Conservation (phyloP, 2,113 vertebrate genomes). For the Passer montanus region DNA sequence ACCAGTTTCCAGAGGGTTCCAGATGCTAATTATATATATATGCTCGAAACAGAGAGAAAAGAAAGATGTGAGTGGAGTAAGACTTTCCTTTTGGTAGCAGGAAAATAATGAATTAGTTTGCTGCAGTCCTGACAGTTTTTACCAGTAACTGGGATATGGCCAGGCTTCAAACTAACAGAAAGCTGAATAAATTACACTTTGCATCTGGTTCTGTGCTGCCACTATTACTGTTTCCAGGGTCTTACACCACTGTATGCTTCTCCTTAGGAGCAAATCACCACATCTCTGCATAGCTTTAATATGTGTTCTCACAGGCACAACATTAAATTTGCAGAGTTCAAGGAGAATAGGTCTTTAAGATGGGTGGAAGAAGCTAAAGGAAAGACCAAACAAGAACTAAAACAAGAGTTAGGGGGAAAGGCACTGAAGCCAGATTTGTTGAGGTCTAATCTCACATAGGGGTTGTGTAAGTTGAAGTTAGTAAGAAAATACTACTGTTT, state of each 20-base stretch:
- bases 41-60: background rate
- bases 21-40: background rate
- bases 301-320: background rate
- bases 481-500: background rate
- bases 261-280: background rate
- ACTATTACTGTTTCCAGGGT: background rate
- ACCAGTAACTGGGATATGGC: background rate
- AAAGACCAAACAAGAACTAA: background rate
- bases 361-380: background rate
- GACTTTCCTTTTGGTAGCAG: background rate
- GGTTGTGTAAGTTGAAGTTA: background rate
- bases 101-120: background rate
- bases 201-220: background rate
- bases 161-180: background rate
- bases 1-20: background rate
- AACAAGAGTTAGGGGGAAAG: background rate
- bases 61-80: background rate
- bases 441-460: background rate
- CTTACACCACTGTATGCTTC: background rate
- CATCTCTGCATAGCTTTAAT: background rate
- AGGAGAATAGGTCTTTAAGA: background rate
- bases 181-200: background rate
- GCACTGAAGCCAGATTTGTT: background rate
- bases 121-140: background rate
- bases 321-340: background rate